Percentiles rank a stretch among this genome's conserved stretches.
phyloP scores from a whole-genome alignment of 1,140 invertebrate species.

The Euglossa dilemma region DNA sequence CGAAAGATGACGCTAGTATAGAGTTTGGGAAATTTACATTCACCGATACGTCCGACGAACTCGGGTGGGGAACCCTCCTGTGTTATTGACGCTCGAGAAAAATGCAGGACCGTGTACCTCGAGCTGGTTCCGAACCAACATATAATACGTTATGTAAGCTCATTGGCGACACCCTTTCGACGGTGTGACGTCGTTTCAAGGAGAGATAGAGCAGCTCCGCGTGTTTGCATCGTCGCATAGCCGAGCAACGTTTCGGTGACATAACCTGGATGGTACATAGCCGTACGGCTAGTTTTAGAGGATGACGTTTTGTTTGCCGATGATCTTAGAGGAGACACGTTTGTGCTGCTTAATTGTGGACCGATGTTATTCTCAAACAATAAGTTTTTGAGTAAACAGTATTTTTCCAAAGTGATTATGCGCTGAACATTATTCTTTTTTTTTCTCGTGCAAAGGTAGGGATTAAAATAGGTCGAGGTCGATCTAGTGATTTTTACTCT shows the following conservation, averaged over 20 bases:
- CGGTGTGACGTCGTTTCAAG: slow-evolving; percentile 1
- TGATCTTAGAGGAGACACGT: background rate
- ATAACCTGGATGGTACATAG: slow-evolving; percentile 2
- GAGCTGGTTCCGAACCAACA: background rate
- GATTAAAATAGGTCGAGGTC: background rate
- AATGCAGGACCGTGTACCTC: background rate
- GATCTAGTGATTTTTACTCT: too few species aligned
- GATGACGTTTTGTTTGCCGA: background rate
- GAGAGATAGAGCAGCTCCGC: slow-evolving; percentile 1
- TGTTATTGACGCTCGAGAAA: slow-evolving; percentile 7
- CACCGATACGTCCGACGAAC: background rate
- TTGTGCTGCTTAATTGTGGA: background rate
- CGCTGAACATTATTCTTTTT: background rate
- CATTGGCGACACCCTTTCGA: background rate
- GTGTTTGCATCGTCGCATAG: slow-evolving; percentile 4
- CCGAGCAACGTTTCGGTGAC: slow-evolving; percentile 10
- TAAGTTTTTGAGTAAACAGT: background rate
- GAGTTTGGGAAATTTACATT: background rate
- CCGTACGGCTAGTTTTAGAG: background rate
- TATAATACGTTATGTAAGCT: slow-evolving; percentile 10
- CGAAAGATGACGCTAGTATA: background rate
- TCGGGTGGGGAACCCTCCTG: too few species aligned
- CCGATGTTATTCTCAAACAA: background rate
- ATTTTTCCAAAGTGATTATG: too few species aligned
- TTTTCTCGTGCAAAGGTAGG: too few species aligned